Evolutionary conservation across 2,888 invertebrate genomes (phyloP).

Genomic region (Helleia helle): DNA sequence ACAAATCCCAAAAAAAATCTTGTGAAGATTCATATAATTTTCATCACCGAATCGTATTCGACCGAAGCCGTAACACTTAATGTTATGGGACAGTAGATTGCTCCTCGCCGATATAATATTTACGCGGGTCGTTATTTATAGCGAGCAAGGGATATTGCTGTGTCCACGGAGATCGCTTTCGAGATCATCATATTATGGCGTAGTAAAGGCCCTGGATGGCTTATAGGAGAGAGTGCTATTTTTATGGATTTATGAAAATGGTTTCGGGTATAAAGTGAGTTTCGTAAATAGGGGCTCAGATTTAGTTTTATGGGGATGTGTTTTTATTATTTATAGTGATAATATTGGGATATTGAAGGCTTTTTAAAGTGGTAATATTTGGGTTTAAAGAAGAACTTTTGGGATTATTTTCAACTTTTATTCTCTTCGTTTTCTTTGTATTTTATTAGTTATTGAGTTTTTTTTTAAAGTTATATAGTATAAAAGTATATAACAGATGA

Average conservation of each 20-base stretch:
- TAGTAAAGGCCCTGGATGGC: conserved; percentile 32
- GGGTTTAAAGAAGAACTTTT: too few species aligned
- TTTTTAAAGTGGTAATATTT: too few species aligned
- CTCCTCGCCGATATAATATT: conserved; percentile 49
- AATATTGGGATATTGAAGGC: too few species aligned
- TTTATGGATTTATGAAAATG: conserved; percentile 12
- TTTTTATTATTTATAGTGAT: too few species aligned
- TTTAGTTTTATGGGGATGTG: too few species aligned
- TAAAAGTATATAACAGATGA: too few species aligned
- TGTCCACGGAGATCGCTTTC: conserved; percentile 26
- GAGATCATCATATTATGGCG: conserved; percentile 24
- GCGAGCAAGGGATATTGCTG: conserved; percentile 41
- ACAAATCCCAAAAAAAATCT: conserved; percentile 3
- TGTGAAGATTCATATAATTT: conserved; percentile 17
- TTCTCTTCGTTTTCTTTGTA: too few species aligned
- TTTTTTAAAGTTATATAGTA: too few species aligned
- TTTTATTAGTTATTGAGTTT: too few species aligned
- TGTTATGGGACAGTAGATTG: conserved; percentile 46
- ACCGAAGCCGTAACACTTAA: conserved; percentile 35
- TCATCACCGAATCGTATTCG: conserved; percentile 20
- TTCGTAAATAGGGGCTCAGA: background rate
- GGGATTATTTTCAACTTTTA: too few species aligned
- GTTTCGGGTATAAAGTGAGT: conserved; percentile 2
- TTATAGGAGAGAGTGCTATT: conserved; percentile 21
- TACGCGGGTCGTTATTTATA: conserved; percentile 39